Evolutionary conservation across 1,140 invertebrate genomes (phyloP).

Genomic region (Saxidomus purpurata): DNA sequence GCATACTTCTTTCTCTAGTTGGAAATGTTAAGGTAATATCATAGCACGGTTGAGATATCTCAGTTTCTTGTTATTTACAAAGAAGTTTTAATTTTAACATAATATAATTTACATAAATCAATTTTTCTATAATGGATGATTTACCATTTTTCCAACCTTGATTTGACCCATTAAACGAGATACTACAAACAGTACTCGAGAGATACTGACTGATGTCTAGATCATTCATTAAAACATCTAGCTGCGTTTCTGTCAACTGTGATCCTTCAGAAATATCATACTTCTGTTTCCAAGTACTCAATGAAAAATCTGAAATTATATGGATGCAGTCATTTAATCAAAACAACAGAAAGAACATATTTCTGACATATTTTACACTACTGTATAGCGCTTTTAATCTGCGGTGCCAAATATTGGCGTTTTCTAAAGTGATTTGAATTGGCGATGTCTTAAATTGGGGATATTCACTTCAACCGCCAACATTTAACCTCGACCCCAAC

Average conservation of each 20-base stretch:
- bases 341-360: neutral
- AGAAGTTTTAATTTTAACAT: no score
- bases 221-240: neutral
- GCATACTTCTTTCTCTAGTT: no score
- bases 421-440: no score
- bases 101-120: no score
- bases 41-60: no score
- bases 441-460: no score
- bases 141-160: neutral
- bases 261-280: neutral
- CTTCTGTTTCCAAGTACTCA: neutral
- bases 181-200: neutral
- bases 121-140: neutral
- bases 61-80: no score
- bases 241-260: neutral
- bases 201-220: slow-evolving; percentile 28
- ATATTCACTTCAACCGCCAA: no score
- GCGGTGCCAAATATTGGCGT: no score
- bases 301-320: neutral
- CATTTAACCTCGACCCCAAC: no score
- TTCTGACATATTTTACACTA: neutral
- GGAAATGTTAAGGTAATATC: no score
- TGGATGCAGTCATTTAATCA: neutral
- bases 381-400: no score
- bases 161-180: neutral